Evolutionary conservation across 53 echinoderm and acorn worm genomes (phyloP).

Genomic region (Glandiceps talaboti): DNA sequence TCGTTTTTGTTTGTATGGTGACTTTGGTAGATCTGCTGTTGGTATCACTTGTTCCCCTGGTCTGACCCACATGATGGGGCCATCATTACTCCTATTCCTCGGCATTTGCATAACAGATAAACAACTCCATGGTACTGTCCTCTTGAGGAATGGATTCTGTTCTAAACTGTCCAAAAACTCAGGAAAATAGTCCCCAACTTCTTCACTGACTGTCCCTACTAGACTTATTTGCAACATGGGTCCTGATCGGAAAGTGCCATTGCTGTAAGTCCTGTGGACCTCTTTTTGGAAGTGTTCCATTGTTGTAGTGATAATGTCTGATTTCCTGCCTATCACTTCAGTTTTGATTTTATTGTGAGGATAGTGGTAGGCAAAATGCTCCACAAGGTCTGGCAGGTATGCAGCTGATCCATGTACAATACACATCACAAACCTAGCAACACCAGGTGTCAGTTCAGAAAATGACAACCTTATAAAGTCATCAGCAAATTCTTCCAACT

Average conservation of each 20-base stretch:
- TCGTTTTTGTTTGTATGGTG: slow-evolving; percentile 76
- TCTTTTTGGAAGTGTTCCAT: slow-evolving; percentile 72
- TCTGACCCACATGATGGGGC: slow-evolving; percentile 93
- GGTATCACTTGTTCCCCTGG: slow-evolving; percentile 99
- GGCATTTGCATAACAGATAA: slow-evolving; percentile 55
- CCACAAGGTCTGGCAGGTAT: slow-evolving; percentile 63
- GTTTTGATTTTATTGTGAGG: slow-evolving; percentile 72
- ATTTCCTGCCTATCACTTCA: slow-evolving; percentile 72
- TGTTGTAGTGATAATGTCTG: slow-evolving; percentile 82
- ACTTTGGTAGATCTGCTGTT: slow-evolving; percentile 91
- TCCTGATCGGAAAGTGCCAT: slow-evolving; percentile 76
- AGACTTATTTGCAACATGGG: slow-evolving; percentile 89
- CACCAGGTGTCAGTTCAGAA: slow-evolving; percentile 52
- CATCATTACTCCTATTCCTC: slow-evolving; percentile 82
- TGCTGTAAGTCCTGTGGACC: slow-evolving; percentile 54
- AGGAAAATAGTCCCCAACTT: slow-evolving; percentile 91
- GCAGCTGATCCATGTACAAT: slow-evolving; percentile 76
- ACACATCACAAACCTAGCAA: slow-evolving; percentile 77
- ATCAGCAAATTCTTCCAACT: slow-evolving; percentile 63
- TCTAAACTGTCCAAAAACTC: slow-evolving; percentile 75
- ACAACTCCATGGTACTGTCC: slow-evolving; percentile 93
- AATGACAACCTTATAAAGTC: slow-evolving; percentile 59
- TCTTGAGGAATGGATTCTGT: slow-evolving; percentile 73
- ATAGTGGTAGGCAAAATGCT: slow-evolving; percentile 56
- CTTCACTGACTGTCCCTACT: slow-evolving; percentile 97